These are phyloP conservation scores for Elephantulus edwardii DNA, from an alignment of 2,113 vertebrate genomes.

Conservation along the genomic window DNA sequence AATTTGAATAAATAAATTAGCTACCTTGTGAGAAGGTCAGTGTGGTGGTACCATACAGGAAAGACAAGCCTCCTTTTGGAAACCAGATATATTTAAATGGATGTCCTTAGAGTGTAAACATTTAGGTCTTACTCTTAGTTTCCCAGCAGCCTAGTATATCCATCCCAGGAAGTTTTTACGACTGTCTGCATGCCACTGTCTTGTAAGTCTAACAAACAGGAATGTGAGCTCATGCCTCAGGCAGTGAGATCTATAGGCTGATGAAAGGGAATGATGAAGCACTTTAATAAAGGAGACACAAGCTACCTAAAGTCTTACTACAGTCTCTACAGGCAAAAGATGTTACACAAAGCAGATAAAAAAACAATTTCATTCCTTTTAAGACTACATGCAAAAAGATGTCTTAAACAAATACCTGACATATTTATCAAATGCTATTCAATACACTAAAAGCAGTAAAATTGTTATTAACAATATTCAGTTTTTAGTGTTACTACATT, in stretches of 20 bases:
- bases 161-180: constrained; percentile 50
- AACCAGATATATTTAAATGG: background rate
- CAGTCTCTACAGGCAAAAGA: constrained; percentile 37
- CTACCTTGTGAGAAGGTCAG: constrained; percentile 13
- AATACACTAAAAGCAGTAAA: constrained; percentile 47
- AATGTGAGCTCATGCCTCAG: constrained; percentile 60
- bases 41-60: background rate
- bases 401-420: constrained; percentile 13
- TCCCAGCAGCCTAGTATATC: constrained; percentile 48
- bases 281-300: constrained; percentile 64
- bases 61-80: constrained; percentile 4
- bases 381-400: background rate
- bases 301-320: constrained; percentile 12
- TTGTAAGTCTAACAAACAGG: constrained; percentile 46
- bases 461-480: constrained; percentile 14
- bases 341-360: constrained; percentile 5
- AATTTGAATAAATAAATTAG: constrained; percentile 56
- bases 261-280: constrained; percentile 41
- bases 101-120: constrained; percentile 54
- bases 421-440: background rate
- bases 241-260: constrained; percentile 28
- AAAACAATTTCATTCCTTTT: constrained; percentile 33
- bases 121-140: constrained; percentile 64
- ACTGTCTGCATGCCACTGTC: background rate
- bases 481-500: constrained; percentile 11